These are phyloP conservation scores for Parauchenoglanis ngamensis DNA, from an alignment of 2,797 vertebrate genomes.

Conservation along the genomic window DNA sequence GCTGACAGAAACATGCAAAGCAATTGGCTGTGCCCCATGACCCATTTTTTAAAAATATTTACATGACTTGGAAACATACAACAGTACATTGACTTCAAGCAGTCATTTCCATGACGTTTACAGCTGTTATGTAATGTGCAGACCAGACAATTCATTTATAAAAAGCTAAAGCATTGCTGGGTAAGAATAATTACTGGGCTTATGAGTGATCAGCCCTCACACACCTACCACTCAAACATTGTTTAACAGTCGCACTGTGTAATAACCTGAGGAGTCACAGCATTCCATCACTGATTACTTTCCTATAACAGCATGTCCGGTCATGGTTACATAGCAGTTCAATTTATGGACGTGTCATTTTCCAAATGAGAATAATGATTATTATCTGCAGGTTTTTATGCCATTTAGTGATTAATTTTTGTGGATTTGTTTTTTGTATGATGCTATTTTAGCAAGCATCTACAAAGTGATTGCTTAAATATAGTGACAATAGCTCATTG, in stretches of 20 bases:
- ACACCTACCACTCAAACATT: background rate
- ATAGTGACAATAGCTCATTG: background rate
- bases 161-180: background rate
- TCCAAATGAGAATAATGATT: background rate
- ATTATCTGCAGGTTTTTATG: background rate
- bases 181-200: background rate
- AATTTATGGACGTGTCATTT: background rate
- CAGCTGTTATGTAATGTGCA: background rate
- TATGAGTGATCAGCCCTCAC: background rate
- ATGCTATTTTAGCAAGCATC: background rate
- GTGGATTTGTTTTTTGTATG: background rate
- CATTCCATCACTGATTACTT: background rate
- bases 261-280: background rate
- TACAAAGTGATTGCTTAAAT: background rate
- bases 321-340: background rate
- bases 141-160: background rate
- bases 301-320: background rate
- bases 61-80: background rate
- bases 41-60: background rate
- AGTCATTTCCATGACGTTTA: background rate
- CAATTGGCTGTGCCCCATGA: background rate
- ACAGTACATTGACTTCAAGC: background rate
- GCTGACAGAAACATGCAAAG: constrained; percentile 12
- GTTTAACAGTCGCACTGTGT: background rate
- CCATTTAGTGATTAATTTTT: background rate